These are phyloP conservation scores for Pissodes strobi DNA, from an alignment of 1,140 invertebrate genomes.

Conservation along the genomic window DNA sequence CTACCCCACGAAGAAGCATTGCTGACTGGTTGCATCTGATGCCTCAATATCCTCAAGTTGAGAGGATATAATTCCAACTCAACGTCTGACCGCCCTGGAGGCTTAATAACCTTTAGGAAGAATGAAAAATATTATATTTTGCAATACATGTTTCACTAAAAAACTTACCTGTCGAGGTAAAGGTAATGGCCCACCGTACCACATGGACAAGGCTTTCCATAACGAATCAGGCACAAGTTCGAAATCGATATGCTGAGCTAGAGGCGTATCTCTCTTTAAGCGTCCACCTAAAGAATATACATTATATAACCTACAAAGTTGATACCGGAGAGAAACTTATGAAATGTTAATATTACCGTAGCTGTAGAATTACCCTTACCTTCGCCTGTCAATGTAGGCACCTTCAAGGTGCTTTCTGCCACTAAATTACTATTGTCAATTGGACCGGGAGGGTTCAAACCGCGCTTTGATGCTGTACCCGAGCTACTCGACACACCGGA, in stretches of 20 bases:
- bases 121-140: no score
- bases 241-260: conserved; percentile 78
- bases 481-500: conserved; percentile 62
- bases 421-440: conserved; percentile 78
- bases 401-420: conserved; percentile 65
- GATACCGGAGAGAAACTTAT: no score
- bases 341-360: no score
- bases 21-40: conserved; percentile 58
- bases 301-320: no score
- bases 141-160: no score
- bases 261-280: conserved; percentile 69
- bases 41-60: conserved; percentile 73
- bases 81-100: conserved; percentile 58
- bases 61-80: conserved; percentile 84
- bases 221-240: conserved; percentile 81
- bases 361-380: no score
- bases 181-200: conserved; percentile 83
- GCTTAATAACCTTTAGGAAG: conserved; percentile 38
- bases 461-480: conserved; percentile 51
- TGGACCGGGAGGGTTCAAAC: conserved; percentile 65
- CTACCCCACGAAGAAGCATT: conserved; percentile 44
- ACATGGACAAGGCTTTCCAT: conserved; percentile 81
- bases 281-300: conserved; percentile 62
- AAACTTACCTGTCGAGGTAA: conserved; percentile 74
- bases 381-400: conserved; percentile 70